These are phyloP conservation scores for Limnephilus rhombicus DNA, from an alignment of 2,888 invertebrate genomes.

Conservation along the genomic window DNA sequence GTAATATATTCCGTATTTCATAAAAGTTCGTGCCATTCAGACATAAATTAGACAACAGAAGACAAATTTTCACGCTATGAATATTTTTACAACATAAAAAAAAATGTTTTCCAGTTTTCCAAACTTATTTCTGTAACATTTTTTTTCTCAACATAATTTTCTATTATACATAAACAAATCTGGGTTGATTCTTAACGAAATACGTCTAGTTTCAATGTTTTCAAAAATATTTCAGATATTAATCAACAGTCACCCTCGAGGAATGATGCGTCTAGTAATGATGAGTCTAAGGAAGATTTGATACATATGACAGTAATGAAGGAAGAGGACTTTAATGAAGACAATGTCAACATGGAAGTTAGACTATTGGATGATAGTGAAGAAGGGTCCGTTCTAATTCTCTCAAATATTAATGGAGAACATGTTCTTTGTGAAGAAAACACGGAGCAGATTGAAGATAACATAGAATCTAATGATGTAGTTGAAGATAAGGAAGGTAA, in stretches of 20 bases:
- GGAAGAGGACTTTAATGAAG: slow-evolving; percentile 44
- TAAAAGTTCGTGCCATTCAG: background rate
- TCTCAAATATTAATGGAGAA: slow-evolving; percentile 47
- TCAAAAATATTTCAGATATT: background rate
- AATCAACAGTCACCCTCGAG: background rate
- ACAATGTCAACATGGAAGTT: slow-evolving; percentile 50
- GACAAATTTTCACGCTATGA: background rate
- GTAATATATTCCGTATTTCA: background rate
- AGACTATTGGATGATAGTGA: slow-evolving; percentile 51
- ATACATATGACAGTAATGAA: slow-evolving; percentile 36
- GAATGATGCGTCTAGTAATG: background rate
- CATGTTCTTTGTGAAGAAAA: slow-evolving; percentile 53
- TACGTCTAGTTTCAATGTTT: background rate
- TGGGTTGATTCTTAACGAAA: background rate
- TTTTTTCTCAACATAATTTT: background rate
- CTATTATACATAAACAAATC: background rate
- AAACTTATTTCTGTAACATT: background rate
- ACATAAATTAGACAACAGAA: background rate
- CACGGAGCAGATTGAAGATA: slow-evolving; percentile 31
- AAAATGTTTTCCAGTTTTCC: background rate
- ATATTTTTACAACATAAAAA: background rate
- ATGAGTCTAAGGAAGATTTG: slow-evolving; percentile 10
- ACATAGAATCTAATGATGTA: slow-evolving; percentile 23
- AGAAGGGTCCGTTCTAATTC: slow-evolving; percentile 52
- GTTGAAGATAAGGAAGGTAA: slow-evolving; percentile 43